Conservation (phyloP, 2,888 invertebrate genomes). For the Gymnoscelis rufifasciata region DNA sequence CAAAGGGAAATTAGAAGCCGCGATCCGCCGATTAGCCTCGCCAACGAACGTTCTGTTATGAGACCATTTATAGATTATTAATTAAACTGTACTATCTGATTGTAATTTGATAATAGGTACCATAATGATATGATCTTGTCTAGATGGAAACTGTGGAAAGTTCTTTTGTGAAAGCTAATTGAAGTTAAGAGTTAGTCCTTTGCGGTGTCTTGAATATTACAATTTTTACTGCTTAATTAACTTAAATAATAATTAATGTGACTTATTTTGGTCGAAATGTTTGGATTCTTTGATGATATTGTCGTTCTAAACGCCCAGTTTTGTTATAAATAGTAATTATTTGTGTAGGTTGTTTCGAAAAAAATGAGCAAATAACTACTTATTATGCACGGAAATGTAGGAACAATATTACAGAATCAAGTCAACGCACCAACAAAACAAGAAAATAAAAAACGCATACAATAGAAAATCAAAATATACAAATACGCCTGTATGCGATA, state of each 20-base stretch:
- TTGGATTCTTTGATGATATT: too few relatives aligned
- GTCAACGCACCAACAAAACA: constrained; percentile 19
- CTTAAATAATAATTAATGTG: too few relatives aligned
- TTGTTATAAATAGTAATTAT: neutral
- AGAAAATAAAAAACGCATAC: constrained; percentile 19
- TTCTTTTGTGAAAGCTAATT: neutral
- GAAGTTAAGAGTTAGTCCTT: too few relatives aligned
- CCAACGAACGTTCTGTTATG: constrained; percentile 23
- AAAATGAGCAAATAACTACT: constrained; percentile 17
- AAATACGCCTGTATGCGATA: constrained; percentile 14
- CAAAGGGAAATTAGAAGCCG: constrained; percentile 29
- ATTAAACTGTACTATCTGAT: constrained; percentile 25
- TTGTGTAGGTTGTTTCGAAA: constrained; percentile 17
- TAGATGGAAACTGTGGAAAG: constrained; percentile 11
- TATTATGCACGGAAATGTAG: constrained; percentile 17
- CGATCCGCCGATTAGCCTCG: constrained; percentile 25
- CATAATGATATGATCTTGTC: neutral
- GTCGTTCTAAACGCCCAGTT: too few relatives aligned
- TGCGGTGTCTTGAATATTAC: too few relatives aligned
- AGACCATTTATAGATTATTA: constrained; percentile 24
- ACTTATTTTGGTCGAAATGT: too few relatives aligned
- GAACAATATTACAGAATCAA: constrained; percentile 20
- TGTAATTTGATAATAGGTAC: constrained; percentile 14
- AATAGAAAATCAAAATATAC: constrained; percentile 11
- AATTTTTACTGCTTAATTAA: too few relatives aligned